Evolutionary conservation across 2,888 invertebrate genomes (phyloP), one percentile per base, ranked within the genome.

Genomic region (Zaprionus bogoriensis): DNA sequence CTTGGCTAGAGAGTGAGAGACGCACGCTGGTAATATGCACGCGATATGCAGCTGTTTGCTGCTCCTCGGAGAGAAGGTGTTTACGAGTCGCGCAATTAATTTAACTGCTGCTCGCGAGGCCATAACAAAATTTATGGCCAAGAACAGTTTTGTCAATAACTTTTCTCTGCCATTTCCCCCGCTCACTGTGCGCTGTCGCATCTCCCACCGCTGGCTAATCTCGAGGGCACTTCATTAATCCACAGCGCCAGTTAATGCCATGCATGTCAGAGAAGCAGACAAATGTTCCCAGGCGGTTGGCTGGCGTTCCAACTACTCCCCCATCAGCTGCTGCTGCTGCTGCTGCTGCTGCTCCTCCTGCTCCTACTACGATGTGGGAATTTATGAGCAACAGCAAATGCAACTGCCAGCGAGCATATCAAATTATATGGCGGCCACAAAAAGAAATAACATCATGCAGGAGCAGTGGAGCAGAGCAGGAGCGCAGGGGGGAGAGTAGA

Each of bases 191-290:
- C 12, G 4, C 17, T 10, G 14, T 17, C 32, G 39, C 44, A 41
- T 20, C 46, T 47, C 41, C 28, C 51, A 23, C 41, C 38, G 39
- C 46, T 66, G 65, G 77, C 84, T 84, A 87, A 87, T 86, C 86
- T 84, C 67, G 71, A 70, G 72, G 80, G 82, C 84, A 84, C 84
- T 86, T 87, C 86, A 86, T 87, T 87, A 86, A 87, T 87, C 79
- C 79, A 69, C 50, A 65, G 55, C 64, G 54, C 64, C 80, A 83
- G 83, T 79, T 79, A 79, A 83, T 79, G 83, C 83, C 77, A 83
- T 83, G 83, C 83, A 79, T 79, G 79, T 80, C 79, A 77, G 83
- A 80, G 72, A 72, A 77, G 72, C 83, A 83, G 79, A 79, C 77
- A 83, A 79, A 79, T 79, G 83, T 60, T 57, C 47, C 59, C 67